Base-by-base conservation (phyloP, 2,113 vertebrate species). In the Plecturocebus donacophilus region DNA sequence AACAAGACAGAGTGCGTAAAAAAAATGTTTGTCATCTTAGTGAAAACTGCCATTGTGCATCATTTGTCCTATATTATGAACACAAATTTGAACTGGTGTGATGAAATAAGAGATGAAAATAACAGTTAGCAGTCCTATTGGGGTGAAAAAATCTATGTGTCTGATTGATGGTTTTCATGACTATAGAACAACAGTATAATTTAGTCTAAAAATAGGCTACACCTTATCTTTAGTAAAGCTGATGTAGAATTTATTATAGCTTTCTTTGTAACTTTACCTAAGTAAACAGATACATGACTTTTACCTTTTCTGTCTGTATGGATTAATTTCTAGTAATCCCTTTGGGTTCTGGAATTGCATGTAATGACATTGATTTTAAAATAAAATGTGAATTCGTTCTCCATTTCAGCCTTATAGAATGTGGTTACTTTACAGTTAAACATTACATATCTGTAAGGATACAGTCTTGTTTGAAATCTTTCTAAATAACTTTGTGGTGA, bases 281-380 rank as follows among this genome's bases (percentile, higher is more conserved):
- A 96, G 76, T 95, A 93, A 94, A 94, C 11, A 93, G 27, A 95
- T 14, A 30, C 20, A 2, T 95, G 45, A 80, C 54, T 86, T 97
- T 93, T 87, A 45, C 49, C 54, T 82, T 96, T 93, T 94, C 47
- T 76, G 35, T 35, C 42, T 95, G 8, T 85, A 12, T 87, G 16
- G 47, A 76, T 95, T 90, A 73, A 84, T 91, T 96, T 93, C 17
- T 21, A 68, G 1, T 90, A 90, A 82, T 87, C 85, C 19, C 2
- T 94, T 86, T 49, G 35, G n/a, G 8, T 75, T 95, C 54, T 89
- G 75, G 86, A 95, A 85, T 93, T 92, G 13, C 11, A 88, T 91
- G 8, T 84, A 81, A 58, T 94, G 17, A 58, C 13, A 87, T n/a
- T 94, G 75, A 86, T 92, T 88, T 94, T 58, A 61, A 96, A 92